phyloP scores from a whole-genome alignment of 2,888 invertebrate genomes.

The Dynastes hyllus region DNA sequence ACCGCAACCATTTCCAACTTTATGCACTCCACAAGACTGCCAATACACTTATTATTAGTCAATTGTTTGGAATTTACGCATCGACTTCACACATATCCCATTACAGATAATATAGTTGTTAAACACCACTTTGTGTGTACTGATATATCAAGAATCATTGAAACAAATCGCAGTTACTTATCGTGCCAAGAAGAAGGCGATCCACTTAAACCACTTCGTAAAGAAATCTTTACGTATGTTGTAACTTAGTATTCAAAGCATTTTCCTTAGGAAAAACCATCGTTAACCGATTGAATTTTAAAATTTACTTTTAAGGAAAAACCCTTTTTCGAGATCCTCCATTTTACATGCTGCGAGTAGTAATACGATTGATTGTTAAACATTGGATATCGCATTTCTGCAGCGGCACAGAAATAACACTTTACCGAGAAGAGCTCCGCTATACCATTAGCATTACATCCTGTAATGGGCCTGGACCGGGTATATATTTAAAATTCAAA shows the following conservation, averaged over 20 bases:
- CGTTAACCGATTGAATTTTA: conserved; percentile 15
- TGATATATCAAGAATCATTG: too few species aligned
- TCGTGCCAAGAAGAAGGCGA: not conserved
- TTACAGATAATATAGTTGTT: too few species aligned
- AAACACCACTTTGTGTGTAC: too few species aligned
- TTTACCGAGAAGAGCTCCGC: conserved; percentile 21
- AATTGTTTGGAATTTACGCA: too few species aligned
- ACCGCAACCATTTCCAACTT: too few species aligned
- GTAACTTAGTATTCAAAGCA: too few species aligned
- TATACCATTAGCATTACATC: conserved; percentile 32
- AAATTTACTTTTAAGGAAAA: conserved; percentile 1
- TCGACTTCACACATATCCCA: too few species aligned
- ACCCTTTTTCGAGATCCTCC: not conserved
- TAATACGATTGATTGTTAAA: conserved; percentile 12
- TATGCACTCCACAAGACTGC: too few species aligned
- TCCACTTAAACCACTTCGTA: not conserved
- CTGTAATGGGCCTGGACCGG: conserved; percentile 16
- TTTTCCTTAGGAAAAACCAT: too few species aligned
- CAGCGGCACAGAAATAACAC: conserved; percentile 32
- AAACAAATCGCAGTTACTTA: too few species aligned
- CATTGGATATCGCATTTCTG: conserved; percentile 25
- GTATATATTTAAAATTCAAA: conserved; percentile 34
- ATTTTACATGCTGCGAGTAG: not conserved
- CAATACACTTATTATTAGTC: too few species aligned
- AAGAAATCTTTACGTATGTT: too few species aligned